A percentile compares a stretch with the other conserved stretches of the same genome.
Conservation (phyloP, 2,113 vertebrate genomes). For the Irena cyanogastra region DNA sequence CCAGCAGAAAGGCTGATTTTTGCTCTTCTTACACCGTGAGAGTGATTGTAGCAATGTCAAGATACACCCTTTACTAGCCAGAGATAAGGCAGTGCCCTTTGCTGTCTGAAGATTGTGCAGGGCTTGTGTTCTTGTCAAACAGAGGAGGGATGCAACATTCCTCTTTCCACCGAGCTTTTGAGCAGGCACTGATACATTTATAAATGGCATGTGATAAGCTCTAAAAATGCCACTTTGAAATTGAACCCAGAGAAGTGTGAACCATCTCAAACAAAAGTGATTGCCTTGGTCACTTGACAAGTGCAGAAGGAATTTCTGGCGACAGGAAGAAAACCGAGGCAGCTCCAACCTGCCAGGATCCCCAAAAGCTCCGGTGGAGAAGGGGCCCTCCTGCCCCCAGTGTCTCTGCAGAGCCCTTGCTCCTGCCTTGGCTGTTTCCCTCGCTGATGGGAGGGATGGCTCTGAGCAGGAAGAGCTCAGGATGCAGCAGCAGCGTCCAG, state of each 20-base stretch:
- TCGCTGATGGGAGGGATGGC: fast-evolving
- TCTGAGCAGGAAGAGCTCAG: neutral
- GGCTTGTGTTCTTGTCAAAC: constrained; percentile 15
- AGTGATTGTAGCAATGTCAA: neutral
- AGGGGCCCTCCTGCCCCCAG: neutral
- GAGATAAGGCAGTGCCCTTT: constrained; percentile 58
- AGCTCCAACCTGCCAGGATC: neutral
- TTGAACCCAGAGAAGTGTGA: constrained; percentile 56
- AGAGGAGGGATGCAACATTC: neutral
- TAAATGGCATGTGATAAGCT: constrained; percentile 63
- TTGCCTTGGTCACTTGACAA: constrained; percentile 35
- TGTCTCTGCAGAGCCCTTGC: neutral
- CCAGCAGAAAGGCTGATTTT: neutral
- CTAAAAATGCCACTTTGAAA: constrained; percentile 69
- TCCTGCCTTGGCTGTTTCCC: neutral
- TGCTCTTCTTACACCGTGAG: neutral
- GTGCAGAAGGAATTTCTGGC: neutral
- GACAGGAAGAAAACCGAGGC: neutral
- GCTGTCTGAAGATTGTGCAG: constrained; percentile 26
- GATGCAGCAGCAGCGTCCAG: neutral
- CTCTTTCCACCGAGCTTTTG: constrained; percentile 19
- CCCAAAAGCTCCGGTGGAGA: neutral
- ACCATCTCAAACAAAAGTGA: constrained; percentile 18
- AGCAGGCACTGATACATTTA: constrained; percentile 46
- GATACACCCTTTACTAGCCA: constrained; percentile 44